Base-by-base conservation (phyloP, 1,140 invertebrate genomes). In the Drosophila lini region DNA sequence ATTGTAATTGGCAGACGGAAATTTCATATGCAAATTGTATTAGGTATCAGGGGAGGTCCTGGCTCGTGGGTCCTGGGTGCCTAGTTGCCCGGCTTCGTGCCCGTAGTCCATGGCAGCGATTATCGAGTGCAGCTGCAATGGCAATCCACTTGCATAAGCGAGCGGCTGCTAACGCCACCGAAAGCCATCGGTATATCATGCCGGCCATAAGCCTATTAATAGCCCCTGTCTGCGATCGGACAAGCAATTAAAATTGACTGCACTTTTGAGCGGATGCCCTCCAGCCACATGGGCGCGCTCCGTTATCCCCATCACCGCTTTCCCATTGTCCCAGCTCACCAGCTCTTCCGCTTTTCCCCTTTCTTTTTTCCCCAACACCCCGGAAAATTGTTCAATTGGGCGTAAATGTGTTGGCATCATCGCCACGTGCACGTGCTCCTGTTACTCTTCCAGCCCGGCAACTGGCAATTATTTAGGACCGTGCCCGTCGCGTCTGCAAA, bases 191-290 rank as follows among this genome's bases (percentile, higher is more conserved):
- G 73, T 88, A 74, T 88, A 89, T 89, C 84, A 88, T 83, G 79
- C 71, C 80, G 71, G 61, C 84, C 80, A 83, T 88, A 88, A 88
- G 83, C 83, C 83, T 89, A 88, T 88, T 88, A 88, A 88, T 88
- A 88, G 83, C 80, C 73, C 64, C 82, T 79, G 83, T 74, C 80
- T 80, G 83, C 76, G 80, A 83, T 88, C 83, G 69, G 80, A 78
- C 83, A 88, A 88, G 86, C 83, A 88, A 88, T 88, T 88, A 89
- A 89, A 88, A 88, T 89, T 88, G 83, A 88, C 83, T 88, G 73
- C 83, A 89, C 84, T 88, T 89, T 88, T 74, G 70, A 84, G 78
- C 78, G 81, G 44, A 71, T 71, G 67, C 52, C 69, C 65, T 67
- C 62, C 32, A 67, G 65, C 65, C 65, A 32, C 62, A 69, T 75